Evolutionary conservation across 2,113 vertebrate species (phyloP), one percentile per base, ranked within the genome.

Genomic region (Tor tambroides): DNA sequence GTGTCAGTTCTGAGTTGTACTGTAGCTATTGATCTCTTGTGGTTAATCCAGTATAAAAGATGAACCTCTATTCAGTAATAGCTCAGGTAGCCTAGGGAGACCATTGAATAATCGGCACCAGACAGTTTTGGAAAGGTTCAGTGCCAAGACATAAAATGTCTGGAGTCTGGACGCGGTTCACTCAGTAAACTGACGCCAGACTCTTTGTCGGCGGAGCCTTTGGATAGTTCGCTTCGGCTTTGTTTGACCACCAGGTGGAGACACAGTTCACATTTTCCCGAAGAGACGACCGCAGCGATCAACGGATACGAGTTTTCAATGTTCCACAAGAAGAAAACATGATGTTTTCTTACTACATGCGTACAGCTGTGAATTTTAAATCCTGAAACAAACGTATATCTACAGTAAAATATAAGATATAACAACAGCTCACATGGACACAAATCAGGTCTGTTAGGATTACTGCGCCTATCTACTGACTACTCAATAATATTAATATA

Each of bases 211-310:
- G 26, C 32, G 38, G 23, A 54, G 38, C 23, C 2, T 14, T 41
- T 26, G 10, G 15, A 6, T 41, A 63, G 35, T 8, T 8, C 26
- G 5, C 80, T 6, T 78, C 1, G 21, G 21, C 21, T 69, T 28
- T 3, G 6, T 15, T 11, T 11, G 0, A 59, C 23, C 94, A 46
- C 67, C 86, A 93, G 95, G 92, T 92, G 94, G 94, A 91, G 93
- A 92, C 93, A 93, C 30, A 94, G 90, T 86, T 91, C 93, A 77
- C 3, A 5, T 23, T 89, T 91, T 38, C 35, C 2, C 6, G 49
- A 83, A 35, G 8, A 82, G n/a, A 75, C 43, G 5, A 5, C 6
- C 23, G 51, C 63, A 30, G 10, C 51, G 15, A 43, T 59, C 63
- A 71, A 59, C 9, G 15, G 23, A 9, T 38, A 46, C 9, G 41